Conservation (phyloP, 1,140 invertebrate species). For the Hestina assimilis region DNA sequence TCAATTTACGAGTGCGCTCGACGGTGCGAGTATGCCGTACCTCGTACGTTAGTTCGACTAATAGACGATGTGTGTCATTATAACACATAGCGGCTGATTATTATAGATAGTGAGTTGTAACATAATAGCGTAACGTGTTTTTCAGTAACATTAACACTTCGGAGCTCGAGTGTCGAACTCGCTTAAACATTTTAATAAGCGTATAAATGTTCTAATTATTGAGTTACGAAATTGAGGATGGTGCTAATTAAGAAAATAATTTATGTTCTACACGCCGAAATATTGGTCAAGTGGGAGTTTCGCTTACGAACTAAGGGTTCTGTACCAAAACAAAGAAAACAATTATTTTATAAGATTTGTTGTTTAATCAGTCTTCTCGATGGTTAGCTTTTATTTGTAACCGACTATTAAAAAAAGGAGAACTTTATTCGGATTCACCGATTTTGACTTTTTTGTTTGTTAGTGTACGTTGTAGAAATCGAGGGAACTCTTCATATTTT, state of each 20-base stretch:
- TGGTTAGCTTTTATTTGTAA: too few relatives aligned
- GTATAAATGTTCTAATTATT: slow-evolving; percentile 17
- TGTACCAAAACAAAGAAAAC: too few relatives aligned
- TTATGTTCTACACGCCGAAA: slow-evolving; percentile 6
- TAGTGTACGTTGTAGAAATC: too few relatives aligned
- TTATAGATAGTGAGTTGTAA: slow-evolving; percentile 6
- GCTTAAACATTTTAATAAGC: slow-evolving; percentile 18
- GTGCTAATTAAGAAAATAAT: slow-evolving; percentile 21
- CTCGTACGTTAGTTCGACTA: slow-evolving; percentile 1
- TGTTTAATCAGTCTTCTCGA: too few relatives aligned
- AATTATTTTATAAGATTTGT: too few relatives aligned
- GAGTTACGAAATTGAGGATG: slow-evolving; percentile 17
- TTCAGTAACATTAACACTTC: slow-evolving; percentile 21
- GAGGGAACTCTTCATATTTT: too few relatives aligned
- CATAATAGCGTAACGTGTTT: slow-evolving; percentile 16
- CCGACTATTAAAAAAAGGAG: too few relatives aligned
- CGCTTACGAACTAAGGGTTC: too few relatives aligned
- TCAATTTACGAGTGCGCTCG: slow-evolving; percentile 13
- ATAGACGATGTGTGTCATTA: slow-evolving; percentile 16
- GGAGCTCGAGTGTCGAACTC: slow-evolving; percentile 17
- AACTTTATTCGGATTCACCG: too few relatives aligned
- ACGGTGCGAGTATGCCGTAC: neutral
- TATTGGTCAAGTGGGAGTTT: neutral
- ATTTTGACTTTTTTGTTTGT: too few relatives aligned
- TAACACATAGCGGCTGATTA: slow-evolving; percentile 12